phyloP scores from a whole-genome alignment of 1,140 invertebrate genomes.

The Acromyrmex charruanus region DNA sequence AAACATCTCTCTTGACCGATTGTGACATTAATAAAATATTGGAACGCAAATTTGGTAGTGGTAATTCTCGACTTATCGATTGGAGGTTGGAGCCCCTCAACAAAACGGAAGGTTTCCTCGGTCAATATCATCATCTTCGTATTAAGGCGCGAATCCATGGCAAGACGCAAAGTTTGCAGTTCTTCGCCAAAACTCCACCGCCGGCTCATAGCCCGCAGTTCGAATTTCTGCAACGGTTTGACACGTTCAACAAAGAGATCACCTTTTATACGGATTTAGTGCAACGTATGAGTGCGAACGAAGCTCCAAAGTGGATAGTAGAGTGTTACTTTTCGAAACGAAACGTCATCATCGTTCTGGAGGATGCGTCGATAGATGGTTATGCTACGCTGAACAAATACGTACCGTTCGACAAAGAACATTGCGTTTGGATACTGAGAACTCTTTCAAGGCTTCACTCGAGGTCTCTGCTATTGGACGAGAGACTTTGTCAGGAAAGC shows the following conservation, averaged over 20 bases:
- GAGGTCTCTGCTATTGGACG: conserved; percentile 87
- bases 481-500: conserved; percentile 75
- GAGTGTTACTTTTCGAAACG: conserved; percentile 85
- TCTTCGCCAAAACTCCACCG: conserved; percentile 87
- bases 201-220: conserved; percentile 77
- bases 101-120: conserved; percentile 65
- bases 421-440: conserved; percentile 84
- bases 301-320: conserved; percentile 79
- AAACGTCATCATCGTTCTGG: conserved; percentile 84
- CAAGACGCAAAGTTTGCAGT: conserved; percentile 71
- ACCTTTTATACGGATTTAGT: conserved; percentile 84
- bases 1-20: conserved; percentile 46
- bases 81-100: conserved; percentile 66
- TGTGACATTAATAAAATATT: conserved; percentile 65
- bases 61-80: conserved; percentile 51
- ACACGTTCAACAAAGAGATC: conserved; percentile 87
- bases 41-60: conserved; percentile 53
- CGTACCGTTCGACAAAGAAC: conserved; percentile 85
- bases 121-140: conserved; percentile 65
- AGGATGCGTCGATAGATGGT: conserved; percentile 85
- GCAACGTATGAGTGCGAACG: conserved; percentile 78
- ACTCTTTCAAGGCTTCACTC: conserved; percentile 88
- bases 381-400: conserved; percentile 86
- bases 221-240: conserved; percentile 83
- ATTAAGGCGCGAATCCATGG: conserved; percentile 40